Conservation (phyloP, 2,888 invertebrate species). For the Chrysolina haemoptera region DNA sequence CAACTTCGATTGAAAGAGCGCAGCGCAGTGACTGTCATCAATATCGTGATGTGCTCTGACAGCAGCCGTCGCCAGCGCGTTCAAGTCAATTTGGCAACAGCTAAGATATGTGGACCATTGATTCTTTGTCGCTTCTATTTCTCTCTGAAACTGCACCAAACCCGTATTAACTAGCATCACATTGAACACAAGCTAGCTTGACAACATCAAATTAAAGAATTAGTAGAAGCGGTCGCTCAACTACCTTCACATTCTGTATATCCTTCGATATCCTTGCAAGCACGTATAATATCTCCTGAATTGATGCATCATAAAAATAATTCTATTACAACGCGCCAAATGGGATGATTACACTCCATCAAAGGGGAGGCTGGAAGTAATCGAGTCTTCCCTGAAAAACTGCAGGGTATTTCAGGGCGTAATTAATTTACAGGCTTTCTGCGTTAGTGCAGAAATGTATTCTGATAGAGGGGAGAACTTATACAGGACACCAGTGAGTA, state of each 20-base stretch:
- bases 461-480: not conserved
- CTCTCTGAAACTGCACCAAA: not conserved
- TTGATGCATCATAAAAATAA: slow-evolving; percentile 12
- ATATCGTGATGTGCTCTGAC: no score
- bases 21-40: no score
- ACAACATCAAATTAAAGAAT: not conserved
- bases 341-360: slow-evolving; percentile 43
- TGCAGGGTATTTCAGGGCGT: slow-evolving; percentile 55
- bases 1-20: no score
- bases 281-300: not conserved
- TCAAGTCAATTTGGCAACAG: no score
- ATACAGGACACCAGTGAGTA: not conserved
- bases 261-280: not conserved
- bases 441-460: not conserved
- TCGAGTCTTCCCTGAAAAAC: slow-evolving; percentile 62
- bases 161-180: not conserved
- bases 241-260: not conserved
- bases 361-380: slow-evolving; percentile 58
- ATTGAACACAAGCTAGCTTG: not conserved
- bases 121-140: no score
- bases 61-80: no score
- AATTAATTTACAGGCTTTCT: slow-evolving; percentile 57
- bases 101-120: no score
- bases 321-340: slow-evolving; percentile 2
- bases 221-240: not conserved